Base-by-base conservation (phyloP, 2,888 invertebrate species). In the Sarcophaga variegata region DNA sequence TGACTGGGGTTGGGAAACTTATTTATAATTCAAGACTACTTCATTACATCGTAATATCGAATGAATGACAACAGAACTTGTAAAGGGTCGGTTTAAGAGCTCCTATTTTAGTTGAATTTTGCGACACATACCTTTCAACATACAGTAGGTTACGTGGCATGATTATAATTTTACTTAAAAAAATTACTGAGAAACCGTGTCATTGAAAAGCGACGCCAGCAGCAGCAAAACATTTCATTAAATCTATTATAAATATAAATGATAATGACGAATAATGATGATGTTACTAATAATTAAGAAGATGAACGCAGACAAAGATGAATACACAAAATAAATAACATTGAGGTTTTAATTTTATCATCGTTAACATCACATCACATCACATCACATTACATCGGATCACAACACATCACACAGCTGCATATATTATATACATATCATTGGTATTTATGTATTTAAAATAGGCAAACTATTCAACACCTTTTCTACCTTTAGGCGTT, bases 181-280 rank as follows among this genome's bases (percentile, higher is more conserved):
- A 14, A 45, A 20, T 45, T n/a, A 45, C 20, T 45, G 60, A 77
- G 22, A 60, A 37, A 22, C 45, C 20, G 17, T 67, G 4, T 59
- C 11, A 59, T 67, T 77, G 67, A 60, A 5, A n/a, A 27, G n/a
- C 17, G 64, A 60, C 11, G 60, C 59, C 25, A 25, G 64, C 47
- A 59, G 45, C 60, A 67, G 37, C 67, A 77, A 60, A 77, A 77
- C 77, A 77, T 69, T 77, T 77, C 77, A 77, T 77, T 77, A 77
- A 77, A 77, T 45, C 67, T 60, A 77, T 77, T 77, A 67, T 69
- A 77, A 69, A 45, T 20, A 22, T 37, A 45, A 10, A 62, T 67
- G 11, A 69, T 67, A 45, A 45, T 74, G 17, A 62, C 22, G 27
- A 20, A 17, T 27, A 25, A 54, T 17, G 17, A 54, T 54, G 54